phyloP scores from a whole-genome alignment of 35 echinoderm and acorn worm species.

The Diadema setosum region DNA sequence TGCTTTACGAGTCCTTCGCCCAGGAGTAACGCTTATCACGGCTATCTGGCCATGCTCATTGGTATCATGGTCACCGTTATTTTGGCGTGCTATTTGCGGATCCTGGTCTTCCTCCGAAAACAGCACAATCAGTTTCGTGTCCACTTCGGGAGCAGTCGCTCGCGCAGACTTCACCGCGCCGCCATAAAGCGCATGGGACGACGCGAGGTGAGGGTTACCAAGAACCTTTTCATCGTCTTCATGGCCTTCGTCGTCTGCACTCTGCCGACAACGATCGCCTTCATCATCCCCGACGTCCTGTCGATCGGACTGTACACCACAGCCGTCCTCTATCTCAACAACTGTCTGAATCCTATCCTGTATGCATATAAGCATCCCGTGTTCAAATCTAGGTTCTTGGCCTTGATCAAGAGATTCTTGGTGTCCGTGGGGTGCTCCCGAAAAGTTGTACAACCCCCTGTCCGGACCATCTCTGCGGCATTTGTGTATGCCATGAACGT shows the following conservation, averaged over 20 bases:
- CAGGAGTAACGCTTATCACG: background rate
- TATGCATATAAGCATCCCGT: background rate
- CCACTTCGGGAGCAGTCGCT: background rate
- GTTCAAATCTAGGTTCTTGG: no score
- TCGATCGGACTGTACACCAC: background rate
- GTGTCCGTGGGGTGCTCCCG: no score
- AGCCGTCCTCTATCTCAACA: background rate
- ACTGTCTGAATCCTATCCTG: background rate
- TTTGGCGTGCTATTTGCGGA: background rate
- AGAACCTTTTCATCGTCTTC: background rate
- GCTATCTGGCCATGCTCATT: background rate
- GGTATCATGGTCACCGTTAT: background rate
- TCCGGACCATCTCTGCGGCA: background rate
- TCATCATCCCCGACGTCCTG: background rate
- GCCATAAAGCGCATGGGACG: background rate
- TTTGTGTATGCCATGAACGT: background rate
- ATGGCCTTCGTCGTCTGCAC: background rate
- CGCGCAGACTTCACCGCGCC: background rate
- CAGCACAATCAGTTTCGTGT: background rate
- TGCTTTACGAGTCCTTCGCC: background rate
- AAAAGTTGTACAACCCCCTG: no score
- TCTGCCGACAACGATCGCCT: background rate
- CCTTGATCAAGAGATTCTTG: no score
- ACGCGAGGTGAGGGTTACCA: background rate
- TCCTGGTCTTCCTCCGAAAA: background rate